Percentiles rank a stretch among this genome's conserved stretches.
These are phyloP conservation scores for Drosophila kambysellisi DNA, from an alignment of 2,888 invertebrate species.

Conservation along the genomic window DNA sequence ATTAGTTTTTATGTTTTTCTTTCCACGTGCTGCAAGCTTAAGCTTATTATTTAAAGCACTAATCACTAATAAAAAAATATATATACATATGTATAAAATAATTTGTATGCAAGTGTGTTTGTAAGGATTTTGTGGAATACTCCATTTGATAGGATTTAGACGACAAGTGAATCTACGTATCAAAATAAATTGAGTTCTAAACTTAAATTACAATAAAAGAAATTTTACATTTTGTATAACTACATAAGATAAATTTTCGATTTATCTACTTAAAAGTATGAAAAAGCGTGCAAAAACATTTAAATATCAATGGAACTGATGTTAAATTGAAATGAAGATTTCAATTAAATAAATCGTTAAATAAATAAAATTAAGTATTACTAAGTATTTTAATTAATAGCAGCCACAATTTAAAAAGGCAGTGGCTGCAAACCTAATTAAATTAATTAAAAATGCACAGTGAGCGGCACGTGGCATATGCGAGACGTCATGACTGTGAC, in stretches of 20 bases:
- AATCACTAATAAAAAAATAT: background rate
- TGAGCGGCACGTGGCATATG: constrained; percentile 20
- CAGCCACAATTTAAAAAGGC: background rate
- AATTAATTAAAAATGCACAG: constrained; percentile 43
- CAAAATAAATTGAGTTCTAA: background rate
- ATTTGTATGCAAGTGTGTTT: background rate
- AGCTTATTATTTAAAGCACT: background rate
- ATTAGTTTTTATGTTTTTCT: background rate
- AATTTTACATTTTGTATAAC: background rate
- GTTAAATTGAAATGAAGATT: background rate
- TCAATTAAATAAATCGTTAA: background rate
- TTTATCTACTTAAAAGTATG: background rate
- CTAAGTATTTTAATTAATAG: background rate
- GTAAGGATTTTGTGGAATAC: background rate
- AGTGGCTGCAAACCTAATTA: constrained; percentile 39
- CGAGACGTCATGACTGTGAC: constrained; percentile 38
- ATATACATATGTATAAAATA: no score
- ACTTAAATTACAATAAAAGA: background rate
- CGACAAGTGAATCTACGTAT: background rate
- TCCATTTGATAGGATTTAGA: background rate
- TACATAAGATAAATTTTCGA: background rate
- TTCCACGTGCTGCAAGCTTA: background rate
- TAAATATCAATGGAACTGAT: background rate
- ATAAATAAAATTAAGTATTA: background rate
- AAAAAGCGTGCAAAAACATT: background rate